Evolutionary conservation across 2,888 invertebrate genomes (phyloP).

Genomic region (Tortrix viridana): DNA sequence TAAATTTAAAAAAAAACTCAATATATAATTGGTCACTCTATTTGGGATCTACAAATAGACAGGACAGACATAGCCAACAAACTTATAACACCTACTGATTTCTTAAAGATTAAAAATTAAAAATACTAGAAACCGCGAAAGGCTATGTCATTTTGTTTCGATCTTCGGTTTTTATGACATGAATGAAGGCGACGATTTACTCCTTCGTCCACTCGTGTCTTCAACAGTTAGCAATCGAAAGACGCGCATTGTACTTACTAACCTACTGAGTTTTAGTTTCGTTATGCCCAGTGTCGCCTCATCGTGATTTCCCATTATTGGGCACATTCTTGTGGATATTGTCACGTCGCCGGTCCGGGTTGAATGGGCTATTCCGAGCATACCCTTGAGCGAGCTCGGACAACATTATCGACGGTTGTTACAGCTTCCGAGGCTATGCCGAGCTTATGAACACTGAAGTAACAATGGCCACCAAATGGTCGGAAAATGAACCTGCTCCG

Average conservation of each 20-base stretch:
- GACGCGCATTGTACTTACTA: not conserved
- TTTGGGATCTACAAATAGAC: too few relatives aligned
- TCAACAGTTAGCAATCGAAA: not conserved
- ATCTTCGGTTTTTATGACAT: too few relatives aligned
- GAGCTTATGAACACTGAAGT: slow-evolving; percentile 42
- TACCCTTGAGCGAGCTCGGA: slow-evolving; percentile 46
- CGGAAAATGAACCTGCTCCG: slow-evolving; percentile 34
- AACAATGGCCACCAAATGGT: slow-evolving; percentile 32
- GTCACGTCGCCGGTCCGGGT: slow-evolving; percentile 52
- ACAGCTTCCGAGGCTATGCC: slow-evolving; percentile 49
- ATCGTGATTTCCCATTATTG: slow-evolving; percentile 48
- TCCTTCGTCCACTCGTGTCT: too few relatives aligned
- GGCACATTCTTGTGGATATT: slow-evolving; percentile 56
- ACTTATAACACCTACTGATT: too few relatives aligned
- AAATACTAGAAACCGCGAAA: too few relatives aligned
- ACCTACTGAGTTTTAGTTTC: slow-evolving; percentile 27
- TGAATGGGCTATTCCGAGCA: slow-evolving; percentile 54
- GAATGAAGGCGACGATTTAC: too few relatives aligned
- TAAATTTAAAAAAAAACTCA: too few relatives aligned
- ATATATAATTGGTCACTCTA: too few relatives aligned
- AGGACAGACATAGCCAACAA: too few relatives aligned
- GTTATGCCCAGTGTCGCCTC: slow-evolving; percentile 34
- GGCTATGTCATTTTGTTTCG: too few relatives aligned
- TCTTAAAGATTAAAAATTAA: too few relatives aligned
- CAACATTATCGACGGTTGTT: slow-evolving; percentile 57